Evolutionary conservation across 53 echinoderm and acorn worm species (phyloP).

Genomic region (Glandiceps talaboti): DNA sequence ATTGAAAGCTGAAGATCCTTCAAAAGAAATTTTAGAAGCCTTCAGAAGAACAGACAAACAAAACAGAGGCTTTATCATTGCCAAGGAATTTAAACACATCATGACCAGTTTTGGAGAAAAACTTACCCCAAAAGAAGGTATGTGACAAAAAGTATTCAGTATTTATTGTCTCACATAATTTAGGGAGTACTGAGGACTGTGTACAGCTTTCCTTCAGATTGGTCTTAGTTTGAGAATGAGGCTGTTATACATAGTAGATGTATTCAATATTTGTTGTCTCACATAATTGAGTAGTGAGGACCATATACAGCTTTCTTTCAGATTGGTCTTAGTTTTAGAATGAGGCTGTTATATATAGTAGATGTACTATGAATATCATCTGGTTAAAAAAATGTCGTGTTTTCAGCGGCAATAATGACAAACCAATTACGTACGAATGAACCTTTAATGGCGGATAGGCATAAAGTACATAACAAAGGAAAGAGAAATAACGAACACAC

Average conservation of each 20-base stretch:
- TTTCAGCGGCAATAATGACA: not conserved
- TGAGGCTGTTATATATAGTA: too few relatives aligned
- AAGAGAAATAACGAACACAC: not conserved
- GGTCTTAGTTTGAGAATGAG: too few relatives aligned
- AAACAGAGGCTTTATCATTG: conserved; percentile 63
- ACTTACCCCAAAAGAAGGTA: conserved; percentile 9
- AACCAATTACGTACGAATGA: not conserved
- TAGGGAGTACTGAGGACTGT: too few relatives aligned
- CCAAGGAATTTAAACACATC: conserved; percentile 65
- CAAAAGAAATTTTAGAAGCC: conserved; percentile 82
- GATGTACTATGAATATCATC: too few relatives aligned
- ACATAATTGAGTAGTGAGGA: too few relatives aligned
- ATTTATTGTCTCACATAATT: too few relatives aligned
- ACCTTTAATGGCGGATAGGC: not conserved
- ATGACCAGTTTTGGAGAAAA: conserved; percentile 91
- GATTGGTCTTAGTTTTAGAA: too few relatives aligned
- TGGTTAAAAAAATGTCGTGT: too few relatives aligned
- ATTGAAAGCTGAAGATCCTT: conserved; percentile 41
- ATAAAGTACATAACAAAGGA: not conserved
- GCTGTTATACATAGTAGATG: too few relatives aligned
- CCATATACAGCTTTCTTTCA: too few relatives aligned
- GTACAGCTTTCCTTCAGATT: too few relatives aligned
- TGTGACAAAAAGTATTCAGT: not conserved
- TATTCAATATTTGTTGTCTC: too few relatives aligned
- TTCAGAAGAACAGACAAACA: conserved; percentile 60